Evolutionary conservation across 2,888 invertebrate species (phyloP), one percentile per base, ranked within the genome.

Genomic region (Lydus trimaculatus): DNA sequence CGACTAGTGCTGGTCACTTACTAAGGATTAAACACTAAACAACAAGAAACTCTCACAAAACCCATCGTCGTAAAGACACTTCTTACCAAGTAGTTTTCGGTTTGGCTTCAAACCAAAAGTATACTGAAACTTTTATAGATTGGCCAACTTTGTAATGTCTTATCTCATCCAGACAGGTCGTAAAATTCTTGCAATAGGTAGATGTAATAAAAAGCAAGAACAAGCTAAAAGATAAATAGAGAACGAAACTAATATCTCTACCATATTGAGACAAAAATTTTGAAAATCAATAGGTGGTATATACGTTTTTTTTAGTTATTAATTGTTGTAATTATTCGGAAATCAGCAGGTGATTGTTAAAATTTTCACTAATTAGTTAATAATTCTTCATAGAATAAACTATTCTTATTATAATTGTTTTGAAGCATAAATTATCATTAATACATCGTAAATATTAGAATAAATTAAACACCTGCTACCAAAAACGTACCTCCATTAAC

Each of bases 91-190:
- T 71, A 73, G 72, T 74, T 73, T 73, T 71, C 23, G n/a, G 48
- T 66, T 67, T 75, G 73, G 74, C 76, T 71, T 69, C 73, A 77
- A 79, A 79, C 77, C 76, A 80, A 79, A 83, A 83, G 82, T 83
- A 83, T 17, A 52, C 11, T 23, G 48, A 52, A 52, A 52, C 48
- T 52, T 52, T 52, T 52, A 52, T 83, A 84, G 83, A 84, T 83
- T 84, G 84, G 79, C 80, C 80, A 84, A 84, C 82, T 83, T 84
- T 83, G 82, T 84, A 84, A 83, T 84, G 82, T 81, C 81, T 81
- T 81, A 81, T 81, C 82, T 82, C 79, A 80, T 82, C 80, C 80
- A 80, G 79, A 79, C 80, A 78, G 80, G 77, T 81, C 82, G 79
- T 83, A 83, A 83, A 83, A 83, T 80, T 81, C 78, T 74, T 77